Conservation (phyloP, 2,797 vertebrate genomes). For the Perodicticus potto region DNA sequence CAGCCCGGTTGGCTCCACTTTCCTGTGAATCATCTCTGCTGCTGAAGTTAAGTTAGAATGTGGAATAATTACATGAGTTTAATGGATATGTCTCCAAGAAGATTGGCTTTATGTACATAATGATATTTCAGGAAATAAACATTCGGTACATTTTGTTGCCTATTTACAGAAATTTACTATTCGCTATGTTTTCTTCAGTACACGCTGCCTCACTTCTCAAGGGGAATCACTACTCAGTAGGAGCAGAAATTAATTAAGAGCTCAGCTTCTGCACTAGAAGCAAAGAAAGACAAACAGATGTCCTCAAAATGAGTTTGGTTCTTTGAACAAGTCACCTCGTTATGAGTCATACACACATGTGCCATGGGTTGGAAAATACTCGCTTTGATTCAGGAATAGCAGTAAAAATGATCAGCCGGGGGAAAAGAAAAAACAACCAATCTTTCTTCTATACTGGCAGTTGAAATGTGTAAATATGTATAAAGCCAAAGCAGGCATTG, state of each 20-base stretch:
- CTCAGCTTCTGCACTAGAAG: not conserved
- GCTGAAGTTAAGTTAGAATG: conserved; percentile 3
- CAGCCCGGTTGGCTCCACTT: not conserved
- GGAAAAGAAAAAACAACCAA: not conserved
- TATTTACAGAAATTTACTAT: not conserved
- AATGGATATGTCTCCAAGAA: not conserved
- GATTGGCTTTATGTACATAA: not conserved
- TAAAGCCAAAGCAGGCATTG: not conserved
- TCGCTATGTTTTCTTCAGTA: not conserved
- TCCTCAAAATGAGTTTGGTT: conserved; percentile 40
- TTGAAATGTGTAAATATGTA: not conserved
- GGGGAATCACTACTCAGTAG: not conserved
- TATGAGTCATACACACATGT: not conserved
- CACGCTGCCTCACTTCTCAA: not conserved
- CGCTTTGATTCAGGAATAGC: conserved; percentile 24
- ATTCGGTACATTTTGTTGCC: not conserved
- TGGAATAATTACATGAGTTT: not conserved
- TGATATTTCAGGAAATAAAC: conserved; percentile 49
- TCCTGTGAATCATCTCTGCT: not conserved
- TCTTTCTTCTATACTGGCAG: not conserved
- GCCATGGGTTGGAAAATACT: conserved; percentile 30
- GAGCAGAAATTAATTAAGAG: conserved; percentile 67
- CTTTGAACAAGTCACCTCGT: conserved; percentile 50
- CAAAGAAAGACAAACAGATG: conserved; percentile 50
- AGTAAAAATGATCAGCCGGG: conserved; percentile 43